phyloP scores from a whole-genome alignment of 2,888 invertebrate species.

The Conops quadrifasciatus region DNA sequence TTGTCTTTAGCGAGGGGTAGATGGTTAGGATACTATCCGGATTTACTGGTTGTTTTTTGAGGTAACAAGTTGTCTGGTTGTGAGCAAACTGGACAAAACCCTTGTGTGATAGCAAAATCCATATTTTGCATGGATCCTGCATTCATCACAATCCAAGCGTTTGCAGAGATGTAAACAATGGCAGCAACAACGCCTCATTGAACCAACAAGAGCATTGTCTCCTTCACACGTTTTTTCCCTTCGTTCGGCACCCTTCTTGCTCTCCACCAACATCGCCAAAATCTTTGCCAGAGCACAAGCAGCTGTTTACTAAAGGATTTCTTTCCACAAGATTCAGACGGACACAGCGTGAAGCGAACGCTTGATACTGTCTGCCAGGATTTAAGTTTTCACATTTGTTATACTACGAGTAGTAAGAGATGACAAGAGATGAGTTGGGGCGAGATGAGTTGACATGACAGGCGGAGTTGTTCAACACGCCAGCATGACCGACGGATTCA shows the following conservation, averaged over 20 bases:
- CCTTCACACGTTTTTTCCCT: too few species aligned
- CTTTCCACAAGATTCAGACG: background rate
- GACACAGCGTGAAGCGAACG: slow-evolving; percentile 5
- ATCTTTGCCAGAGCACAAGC: background rate
- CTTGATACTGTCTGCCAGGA: slow-evolving; percentile 30
- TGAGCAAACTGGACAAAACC: slow-evolving; percentile 3
- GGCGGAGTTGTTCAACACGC: slow-evolving; percentile 29
- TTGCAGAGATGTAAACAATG: slow-evolving; percentile 1
- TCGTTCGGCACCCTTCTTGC: too few species aligned
- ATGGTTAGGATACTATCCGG: slow-evolving; percentile 45
- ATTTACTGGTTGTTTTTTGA: slow-evolving; percentile 21
- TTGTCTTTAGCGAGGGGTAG: slow-evolving; percentile 18
- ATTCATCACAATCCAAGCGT: slow-evolving; percentile 29
- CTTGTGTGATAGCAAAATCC: slow-evolving; percentile 22
- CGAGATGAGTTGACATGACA: slow-evolving; percentile 36
- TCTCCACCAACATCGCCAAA: background rate
- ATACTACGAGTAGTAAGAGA: slow-evolving; percentile 13
- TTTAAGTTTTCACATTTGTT: slow-evolving; percentile 35
- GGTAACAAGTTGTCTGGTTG: background rate
- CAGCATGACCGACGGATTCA: slow-evolving; percentile 16
- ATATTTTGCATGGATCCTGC: slow-evolving; percentile 31
- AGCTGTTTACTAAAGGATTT: slow-evolving; percentile 27
- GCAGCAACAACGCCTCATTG: too few species aligned
- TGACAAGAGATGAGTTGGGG: background rate
- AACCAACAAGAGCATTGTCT: too few species aligned